Evolutionary conservation across 2,113 vertebrate species (phyloP).

Genomic region (Sialia sialis): DNA sequence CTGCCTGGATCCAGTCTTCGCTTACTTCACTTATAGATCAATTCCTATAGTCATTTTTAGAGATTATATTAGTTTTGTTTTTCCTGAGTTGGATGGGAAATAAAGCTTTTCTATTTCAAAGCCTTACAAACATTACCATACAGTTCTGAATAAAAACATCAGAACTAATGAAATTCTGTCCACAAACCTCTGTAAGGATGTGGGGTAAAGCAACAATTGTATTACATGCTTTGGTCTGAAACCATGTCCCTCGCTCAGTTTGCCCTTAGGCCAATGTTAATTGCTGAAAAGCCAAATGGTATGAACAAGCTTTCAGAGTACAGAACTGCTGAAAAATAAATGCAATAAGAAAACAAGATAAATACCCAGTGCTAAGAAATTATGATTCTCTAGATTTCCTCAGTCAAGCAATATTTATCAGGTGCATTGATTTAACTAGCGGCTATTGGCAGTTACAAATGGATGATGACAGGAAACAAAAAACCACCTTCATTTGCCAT

Average conservation of each 20-base stretch:
- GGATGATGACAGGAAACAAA: slow-evolving; percentile 71
- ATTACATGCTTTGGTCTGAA: neutral
- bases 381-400: slow-evolving; percentile 56
- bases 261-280: slow-evolving; percentile 25
- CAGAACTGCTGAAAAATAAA: slow-evolving; percentile 51
- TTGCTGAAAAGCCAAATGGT: slow-evolving; percentile 37
- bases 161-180: neutral
- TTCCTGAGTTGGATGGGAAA: neutral
- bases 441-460: slow-evolving; percentile 75
- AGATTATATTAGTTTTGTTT: neutral
- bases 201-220: neutral
- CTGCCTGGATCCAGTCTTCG: neutral
- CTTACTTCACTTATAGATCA: neutral
- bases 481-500: slow-evolving; percentile 63
- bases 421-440: slow-evolving; percentile 71
- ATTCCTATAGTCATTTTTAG: neutral
- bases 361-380: slow-evolving; percentile 57
- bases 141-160: neutral
- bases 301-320: neutral
- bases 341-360: slow-evolving; percentile 55
- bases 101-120: neutral
- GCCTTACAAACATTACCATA: neutral
- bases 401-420: slow-evolving; percentile 69
- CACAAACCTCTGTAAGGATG: neutral
- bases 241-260: neutral